phyloP scores from a whole-genome alignment of 92 coral and sea anemone species.

The Metridium senile region DNA sequence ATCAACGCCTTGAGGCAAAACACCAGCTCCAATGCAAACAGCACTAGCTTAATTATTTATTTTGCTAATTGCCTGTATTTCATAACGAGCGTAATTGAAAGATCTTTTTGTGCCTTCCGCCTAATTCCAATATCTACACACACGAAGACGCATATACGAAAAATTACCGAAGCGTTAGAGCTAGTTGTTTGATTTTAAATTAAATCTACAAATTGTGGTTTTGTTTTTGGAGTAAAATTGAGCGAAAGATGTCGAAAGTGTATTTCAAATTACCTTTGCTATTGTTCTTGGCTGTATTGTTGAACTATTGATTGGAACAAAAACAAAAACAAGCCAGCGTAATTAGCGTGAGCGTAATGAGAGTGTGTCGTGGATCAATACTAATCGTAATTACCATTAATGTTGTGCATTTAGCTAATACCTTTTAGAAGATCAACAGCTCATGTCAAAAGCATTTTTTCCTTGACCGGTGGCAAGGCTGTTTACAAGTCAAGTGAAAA shows the following conservation, averaged over 20 bases:
- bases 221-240: neutral
- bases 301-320: neutral
- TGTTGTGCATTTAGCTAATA: neutral
- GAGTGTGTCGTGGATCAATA: slow-evolving; percentile 5
- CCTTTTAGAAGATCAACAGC: neutral
- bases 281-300: slow-evolving; percentile 6
- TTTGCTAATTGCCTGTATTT: slow-evolving; percentile 39
- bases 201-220: neutral
- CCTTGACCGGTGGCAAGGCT: neutral
- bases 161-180: no score
- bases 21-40: slow-evolving; percentile 10
- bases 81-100: slow-evolving; percentile 23
- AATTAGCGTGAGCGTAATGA: slow-evolving; percentile 27
- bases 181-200: no score
- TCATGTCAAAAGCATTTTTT: neutral
- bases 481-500: neutral
- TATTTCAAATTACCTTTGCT: neutral
- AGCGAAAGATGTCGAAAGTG: neutral
- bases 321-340: slow-evolving; percentile 20
- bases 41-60: slow-evolving; percentile 41
- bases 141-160: neutral
- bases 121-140: slow-evolving; percentile 14
- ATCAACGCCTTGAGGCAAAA: slow-evolving; percentile 36
- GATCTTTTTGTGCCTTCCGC: slow-evolving; percentile 18
- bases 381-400: slow-evolving; percentile 19